Base-by-base conservation (phyloP, 2,113 vertebrate species). In the Corapipo altera region DNA sequence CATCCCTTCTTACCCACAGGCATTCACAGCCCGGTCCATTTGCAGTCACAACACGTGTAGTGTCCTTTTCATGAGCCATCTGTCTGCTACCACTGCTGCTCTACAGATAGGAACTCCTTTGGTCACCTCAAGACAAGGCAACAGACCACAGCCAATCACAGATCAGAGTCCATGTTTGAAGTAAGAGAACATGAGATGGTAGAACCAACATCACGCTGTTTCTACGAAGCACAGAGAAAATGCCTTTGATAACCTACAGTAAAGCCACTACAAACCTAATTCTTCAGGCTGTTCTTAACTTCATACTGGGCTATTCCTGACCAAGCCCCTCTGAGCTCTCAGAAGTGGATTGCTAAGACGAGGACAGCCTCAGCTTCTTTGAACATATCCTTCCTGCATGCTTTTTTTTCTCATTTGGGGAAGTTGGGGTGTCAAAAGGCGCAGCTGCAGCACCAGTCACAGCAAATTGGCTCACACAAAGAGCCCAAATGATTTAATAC, bases 21-120 rank as follows among this genome's bases (percentile, higher is more conserved):
- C 0, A 0, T 23, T 76, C 54, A 57, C 67, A 70, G 41, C 41
- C 41, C 1, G 0, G 5, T 30, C 61, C 67, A 74, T 70, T 2
- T 81, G 66, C 33, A 57, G 51, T 24, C 51, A 32, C 10, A 51
- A 14, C 6, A 55, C 27, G 9, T 1, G 6, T 5, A 18, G 18
- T 8, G 41, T 62, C 41, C 49, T 88, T 73, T n/a, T 4, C 59
- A 12, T 11, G 15, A 74, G 69, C 81, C 35, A 46, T 35, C 81
- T 43, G 41, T 19, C 72, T 59, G 89, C 33, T 59, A 11, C 43
- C 75, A 35, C 55, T 6, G 0, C 64, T 87, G 76, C 84, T 51
- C 11, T 6, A 37, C 35, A 41, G 49, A 26, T 32, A 32, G 2
- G 17, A 75, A 64, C 44, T 61, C 15, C 77, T 89, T 9, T 70